Evolutionary conservation across 2,797 vertebrate genomes (phyloP).

Genomic region (Clarias pachynema): DNA sequence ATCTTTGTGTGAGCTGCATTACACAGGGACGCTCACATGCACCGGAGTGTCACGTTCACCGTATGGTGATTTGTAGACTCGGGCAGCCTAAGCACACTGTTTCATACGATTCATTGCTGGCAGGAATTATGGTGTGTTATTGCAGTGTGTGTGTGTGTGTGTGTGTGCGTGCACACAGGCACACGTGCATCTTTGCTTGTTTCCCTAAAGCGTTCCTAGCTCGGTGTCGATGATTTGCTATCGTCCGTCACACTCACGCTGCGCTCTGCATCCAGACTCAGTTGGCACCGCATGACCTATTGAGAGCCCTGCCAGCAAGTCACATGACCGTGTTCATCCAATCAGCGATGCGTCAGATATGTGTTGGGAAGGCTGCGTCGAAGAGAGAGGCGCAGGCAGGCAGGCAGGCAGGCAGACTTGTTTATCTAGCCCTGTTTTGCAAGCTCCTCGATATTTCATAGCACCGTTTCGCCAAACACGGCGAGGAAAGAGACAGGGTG

Average conservation of each 20-base stretch:
- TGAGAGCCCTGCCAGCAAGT: slow-evolving; percentile 34
- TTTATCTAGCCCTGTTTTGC: slow-evolving; percentile 50
- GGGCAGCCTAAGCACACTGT: neutral
- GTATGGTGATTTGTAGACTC: slow-evolving; percentile 1
- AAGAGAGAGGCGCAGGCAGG: slow-evolving; percentile 27
- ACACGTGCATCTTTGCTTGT: neutral
- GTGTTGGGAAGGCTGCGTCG: slow-evolving; percentile 26
- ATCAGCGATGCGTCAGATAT: slow-evolving; percentile 28
- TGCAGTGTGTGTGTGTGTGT: slow-evolving; percentile 1
- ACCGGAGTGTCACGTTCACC: neutral
- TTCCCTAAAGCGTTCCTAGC: slow-evolving; percentile 18
- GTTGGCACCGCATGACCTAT: slow-evolving; percentile 54
- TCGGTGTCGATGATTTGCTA: slow-evolving; percentile 35
- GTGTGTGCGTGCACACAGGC: neutral
- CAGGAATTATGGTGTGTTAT: slow-evolving; percentile 21
- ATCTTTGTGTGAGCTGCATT: slow-evolving; percentile 8
- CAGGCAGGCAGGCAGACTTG: slow-evolving; percentile 41
- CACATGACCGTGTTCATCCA: slow-evolving; percentile 53
- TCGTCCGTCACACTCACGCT: slow-evolving; percentile 26
- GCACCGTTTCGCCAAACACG: slow-evolving; percentile 33
- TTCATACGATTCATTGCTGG: neutral
- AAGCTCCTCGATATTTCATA: slow-evolving; percentile 51
- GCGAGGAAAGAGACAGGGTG: slow-evolving; percentile 14
- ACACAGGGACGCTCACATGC: slow-evolving; percentile 14
- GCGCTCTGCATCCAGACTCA: slow-evolving; percentile 34